Conservation (phyloP, 2,797 vertebrate species). For the Danionella dracula region DNA sequence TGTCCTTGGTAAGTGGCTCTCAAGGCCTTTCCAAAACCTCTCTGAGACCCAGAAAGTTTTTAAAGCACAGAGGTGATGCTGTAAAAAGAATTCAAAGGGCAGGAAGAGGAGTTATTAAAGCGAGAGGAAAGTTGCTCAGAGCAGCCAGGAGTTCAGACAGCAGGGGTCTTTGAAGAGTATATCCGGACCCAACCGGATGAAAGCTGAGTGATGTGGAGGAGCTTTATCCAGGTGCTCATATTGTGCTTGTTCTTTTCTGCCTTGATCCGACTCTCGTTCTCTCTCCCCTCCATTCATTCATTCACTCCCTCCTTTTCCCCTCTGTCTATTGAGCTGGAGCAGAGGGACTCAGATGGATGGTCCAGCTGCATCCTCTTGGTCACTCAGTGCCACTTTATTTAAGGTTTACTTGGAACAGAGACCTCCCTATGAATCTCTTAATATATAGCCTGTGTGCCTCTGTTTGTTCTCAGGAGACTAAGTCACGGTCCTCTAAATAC, state of each 20-base stretch:
- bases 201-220: constrained; percentile 32
- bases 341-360: constrained; percentile 40
- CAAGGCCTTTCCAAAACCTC: constrained; percentile 6
- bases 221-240: constrained; percentile 47
- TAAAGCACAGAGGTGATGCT: constrained; percentile 29
- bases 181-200: constrained; percentile 38
- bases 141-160: constrained; percentile 29
- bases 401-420: constrained; percentile 34
- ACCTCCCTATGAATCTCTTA: constrained; percentile 35
- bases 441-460: constrained; percentile 25
- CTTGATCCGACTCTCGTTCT: constrained; percentile 26
- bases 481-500: constrained; percentile 16
- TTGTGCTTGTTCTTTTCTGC: constrained; percentile 38
- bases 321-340: constrained; percentile 29
- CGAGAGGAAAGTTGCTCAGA: constrained; percentile 28
- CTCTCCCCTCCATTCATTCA: constrained; percentile 9
- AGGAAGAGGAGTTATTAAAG: constrained; percentile 38
- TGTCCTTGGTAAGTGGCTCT: constrained; percentile 1
- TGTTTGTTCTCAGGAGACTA: constrained; percentile 10
- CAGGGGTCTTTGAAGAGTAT: constrained; percentile 38
- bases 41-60: constrained; percentile 33
- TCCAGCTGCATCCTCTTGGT: constrained; percentile 49
- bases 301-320: constrained; percentile 1
- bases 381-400: constrained; percentile 42
- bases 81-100: constrained; percentile 39